Evolutionary conservation across 2,797 vertebrate species (phyloP), one percentile per base, ranked within the genome.

Genomic region (Macropus fuliginosus): DNA sequence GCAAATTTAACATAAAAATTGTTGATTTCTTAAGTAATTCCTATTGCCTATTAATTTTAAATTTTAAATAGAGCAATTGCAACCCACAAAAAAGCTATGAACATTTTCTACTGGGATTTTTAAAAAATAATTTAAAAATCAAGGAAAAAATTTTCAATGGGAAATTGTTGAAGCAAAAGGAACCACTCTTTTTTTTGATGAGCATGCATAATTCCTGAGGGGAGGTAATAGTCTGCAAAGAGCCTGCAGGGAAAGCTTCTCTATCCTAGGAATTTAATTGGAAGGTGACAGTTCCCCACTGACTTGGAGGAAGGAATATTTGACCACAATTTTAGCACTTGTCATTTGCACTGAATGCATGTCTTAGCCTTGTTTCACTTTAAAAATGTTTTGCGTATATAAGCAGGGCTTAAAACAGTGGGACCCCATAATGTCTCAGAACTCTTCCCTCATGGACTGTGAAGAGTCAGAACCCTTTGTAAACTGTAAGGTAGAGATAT

Each of bases 251-350:
- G 90, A 14, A 1, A 0, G 0, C 56, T 0, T 6, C 52, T 9
- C 50, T 54, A 3, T 12, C 14, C 14, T n/a, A 66, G 46, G n/a
- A 6, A 11, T 10, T 87, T 34, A 9, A 14, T 13, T 55, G 81
- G 13, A 1, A 56, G 24, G 31, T 28, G 21, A 55, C 5, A 0
- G 34, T 0, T 18, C 56, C 31, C 24, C 1, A 0, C 1, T 8
- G 13, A 13, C 4, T 50, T 18, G 1, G 28, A 56, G 92, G 56
- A 55, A 92, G 55, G 66, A 50, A n/a, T 50, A 34, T 0, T 1
- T 92, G 40, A n/a, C 4, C 56, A 4, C 4, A 55, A 56, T 54
- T 4, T 29, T 91, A 92, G 59, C 16, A 34, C 16, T 0, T 0
- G 27, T 92, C 28, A 0, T 0, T 46, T 46, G 27, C 21, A n/a